phyloP scores from a whole-genome alignment of 2,888 invertebrate species.

The Napeogenes inachia region DNA sequence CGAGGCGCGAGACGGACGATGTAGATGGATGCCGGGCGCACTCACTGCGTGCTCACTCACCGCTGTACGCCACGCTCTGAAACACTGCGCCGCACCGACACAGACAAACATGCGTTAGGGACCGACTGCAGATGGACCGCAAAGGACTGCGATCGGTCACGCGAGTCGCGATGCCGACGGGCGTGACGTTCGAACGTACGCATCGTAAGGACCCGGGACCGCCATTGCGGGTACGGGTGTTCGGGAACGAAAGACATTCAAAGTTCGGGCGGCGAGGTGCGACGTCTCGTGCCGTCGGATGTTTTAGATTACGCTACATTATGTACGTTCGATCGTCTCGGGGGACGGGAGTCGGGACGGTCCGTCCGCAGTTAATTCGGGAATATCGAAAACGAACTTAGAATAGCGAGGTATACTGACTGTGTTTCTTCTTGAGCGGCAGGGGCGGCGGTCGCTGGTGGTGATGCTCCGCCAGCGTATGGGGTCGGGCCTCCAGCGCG shows the following conservation, averaged over 20 bases:
- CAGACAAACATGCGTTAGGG: conserved; percentile 74
- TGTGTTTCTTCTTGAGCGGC: conserved; percentile 95
- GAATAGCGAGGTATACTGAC: conserved; percentile 80
- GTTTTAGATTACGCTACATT: background rate
- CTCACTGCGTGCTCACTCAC: conserved; percentile 80
- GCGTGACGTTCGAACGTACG: too few species aligned
- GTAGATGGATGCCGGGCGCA: background rate
- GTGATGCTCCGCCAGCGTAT: conserved; percentile 71
- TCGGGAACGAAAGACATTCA: too few species aligned
- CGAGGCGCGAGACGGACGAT: too few species aligned
- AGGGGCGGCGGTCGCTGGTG: conserved; percentile 91
- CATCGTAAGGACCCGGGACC: too few species aligned
- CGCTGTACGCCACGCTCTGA: conserved; percentile 97
- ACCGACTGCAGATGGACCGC: conserved; percentile 24
- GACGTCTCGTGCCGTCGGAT: too few species aligned
- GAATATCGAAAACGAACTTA: background rate
- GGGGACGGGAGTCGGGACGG: too few species aligned
- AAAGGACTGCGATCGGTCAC: too few species aligned
- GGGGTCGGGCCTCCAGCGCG: conserved; percentile 68
- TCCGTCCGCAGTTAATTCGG: too few species aligned
- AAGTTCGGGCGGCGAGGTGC: too few species aligned
- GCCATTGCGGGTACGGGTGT: too few species aligned
- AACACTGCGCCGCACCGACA: conserved; percentile 85
- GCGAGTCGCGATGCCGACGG: too few species aligned
- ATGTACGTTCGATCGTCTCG: background rate